Conservation (phyloP, 2,113 vertebrate genomes). For the Muntiacus muntjak region DNA sequence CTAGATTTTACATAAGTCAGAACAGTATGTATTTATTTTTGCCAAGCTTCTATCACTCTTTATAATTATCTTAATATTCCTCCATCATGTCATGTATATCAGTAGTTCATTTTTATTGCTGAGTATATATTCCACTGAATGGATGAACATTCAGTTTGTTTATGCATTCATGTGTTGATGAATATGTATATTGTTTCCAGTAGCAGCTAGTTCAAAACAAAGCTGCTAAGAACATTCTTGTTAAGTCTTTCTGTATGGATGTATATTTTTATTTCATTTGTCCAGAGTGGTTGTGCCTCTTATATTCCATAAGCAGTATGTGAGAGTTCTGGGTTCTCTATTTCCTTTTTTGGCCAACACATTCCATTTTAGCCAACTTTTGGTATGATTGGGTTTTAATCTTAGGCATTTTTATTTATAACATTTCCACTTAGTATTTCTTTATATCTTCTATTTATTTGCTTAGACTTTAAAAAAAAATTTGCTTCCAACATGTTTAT, state of each 20-base stretch:
- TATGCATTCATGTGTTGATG: background rate
- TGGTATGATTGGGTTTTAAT: background rate
- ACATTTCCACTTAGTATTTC: background rate
- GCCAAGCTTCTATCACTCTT: background rate
- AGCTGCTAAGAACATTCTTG: background rate
- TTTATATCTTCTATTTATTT: background rate
- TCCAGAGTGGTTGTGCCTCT: background rate
- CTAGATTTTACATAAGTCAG: background rate
- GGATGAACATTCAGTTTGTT: background rate
- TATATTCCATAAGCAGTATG: background rate
- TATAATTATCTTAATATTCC: background rate
- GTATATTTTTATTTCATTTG: background rate
- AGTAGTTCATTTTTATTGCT: background rate
- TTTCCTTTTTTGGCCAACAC: background rate
- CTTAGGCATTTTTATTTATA: background rate
- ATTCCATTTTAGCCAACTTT: background rate
- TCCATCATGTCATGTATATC: background rate
- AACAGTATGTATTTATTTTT: background rate
- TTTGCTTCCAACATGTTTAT: background rate
- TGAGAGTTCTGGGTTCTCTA: background rate
- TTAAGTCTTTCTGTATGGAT: background rate
- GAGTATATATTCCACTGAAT: background rate
- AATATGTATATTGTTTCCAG: background rate
- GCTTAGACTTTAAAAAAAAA: background rate
- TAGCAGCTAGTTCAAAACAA: background rate